Evolutionary conservation across 2,113 vertebrate species (phyloP), one percentile per base, ranked within the genome.

Genomic region (Epinephelus fuscoguttatus): DNA sequence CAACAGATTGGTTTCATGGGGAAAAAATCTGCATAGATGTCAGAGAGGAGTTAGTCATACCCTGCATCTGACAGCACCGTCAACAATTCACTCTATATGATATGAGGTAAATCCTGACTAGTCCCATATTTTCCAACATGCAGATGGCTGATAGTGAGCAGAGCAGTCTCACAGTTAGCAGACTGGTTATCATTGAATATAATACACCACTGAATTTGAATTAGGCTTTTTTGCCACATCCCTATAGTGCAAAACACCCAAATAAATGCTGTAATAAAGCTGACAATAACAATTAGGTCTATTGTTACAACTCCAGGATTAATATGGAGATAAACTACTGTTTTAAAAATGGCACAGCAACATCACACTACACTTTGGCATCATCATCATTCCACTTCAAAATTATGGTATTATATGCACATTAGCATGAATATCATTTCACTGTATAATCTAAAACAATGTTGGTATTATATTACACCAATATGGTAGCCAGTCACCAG

Each of bases 121-220:
- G 42, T 71, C 62, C 82, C 68, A 76, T 68, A 82, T 76, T 47
- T 33, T 55, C 37, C 37, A 72, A 40, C 53, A 67, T 62, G 60
- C 84, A 87, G 70, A 79, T 85, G 84, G 82, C 56, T 80, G 70
- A 40, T 83, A 40, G 50, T 33, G 64, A 80, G 74, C 25, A 49
- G 56, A 71, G 63, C 53, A 55, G 30, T 73, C n/a, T 52, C 23
- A 55, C 37, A 30, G 40, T 45, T 4, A 61, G 67, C 50, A 50
- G 69, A 76, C 30, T 62, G 63, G 19, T 72, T 47, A 64, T 68
- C 55, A 40, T 11, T 70, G 14, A 21, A 70, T 30, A 75, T 13
- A 70, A 75, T 25, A 50, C 74, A 71, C 18, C 42, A 13, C 56
- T 68, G 25, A 75, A 60, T 53, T 66, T 47, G 6, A 55, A 17